Evolutionary conservation across 37 sponge, comb jelly and placozoan species (phyloP).

Genomic region (Ianthella basta): DNA sequence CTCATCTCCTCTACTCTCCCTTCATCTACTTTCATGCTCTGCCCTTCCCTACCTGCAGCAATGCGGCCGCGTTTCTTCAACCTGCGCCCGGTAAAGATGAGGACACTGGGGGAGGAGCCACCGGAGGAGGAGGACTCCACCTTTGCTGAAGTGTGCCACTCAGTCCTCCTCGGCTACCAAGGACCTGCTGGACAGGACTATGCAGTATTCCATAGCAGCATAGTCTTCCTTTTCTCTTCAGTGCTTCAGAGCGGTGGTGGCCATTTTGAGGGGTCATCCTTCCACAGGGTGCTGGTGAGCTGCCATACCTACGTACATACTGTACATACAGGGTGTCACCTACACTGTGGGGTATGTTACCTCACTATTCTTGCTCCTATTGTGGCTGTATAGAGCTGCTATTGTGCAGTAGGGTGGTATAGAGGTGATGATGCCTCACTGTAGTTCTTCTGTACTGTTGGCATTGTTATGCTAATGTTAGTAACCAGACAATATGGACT

Average conservation of each 20-base stretch:
- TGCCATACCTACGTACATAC: too few species aligned
- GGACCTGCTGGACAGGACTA: constrained; percentile 19
- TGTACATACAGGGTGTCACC: too few species aligned
- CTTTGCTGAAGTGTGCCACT: constrained; percentile 40
- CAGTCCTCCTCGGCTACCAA: background rate
- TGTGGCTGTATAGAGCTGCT: too few species aligned
- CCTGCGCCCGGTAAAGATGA: constrained; percentile 48
- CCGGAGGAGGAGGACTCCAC: constrained; percentile 26
- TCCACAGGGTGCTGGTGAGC: constrained; percentile 10
- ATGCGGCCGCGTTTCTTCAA: constrained; percentile 58
- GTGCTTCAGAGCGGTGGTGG: background rate
- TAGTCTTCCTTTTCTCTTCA: constrained; percentile 7
- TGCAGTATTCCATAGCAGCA: background rate
- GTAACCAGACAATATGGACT: too few species aligned
- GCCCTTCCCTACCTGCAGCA: background rate
- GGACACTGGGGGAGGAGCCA: constrained; percentile 7
- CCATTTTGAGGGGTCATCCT: background rate
- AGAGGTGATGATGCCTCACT: too few species aligned
- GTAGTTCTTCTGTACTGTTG: too few species aligned
- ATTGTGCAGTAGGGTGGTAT: too few species aligned
- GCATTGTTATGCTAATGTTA: too few species aligned
- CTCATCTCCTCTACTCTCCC: background rate
- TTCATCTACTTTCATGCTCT: background rate
- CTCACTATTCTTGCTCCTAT: too few species aligned
- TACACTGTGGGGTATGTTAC: too few species aligned